phyloP scores from a whole-genome alignment of 2,888 invertebrate genomes.

The Gisinianus flammeolus region DNA sequence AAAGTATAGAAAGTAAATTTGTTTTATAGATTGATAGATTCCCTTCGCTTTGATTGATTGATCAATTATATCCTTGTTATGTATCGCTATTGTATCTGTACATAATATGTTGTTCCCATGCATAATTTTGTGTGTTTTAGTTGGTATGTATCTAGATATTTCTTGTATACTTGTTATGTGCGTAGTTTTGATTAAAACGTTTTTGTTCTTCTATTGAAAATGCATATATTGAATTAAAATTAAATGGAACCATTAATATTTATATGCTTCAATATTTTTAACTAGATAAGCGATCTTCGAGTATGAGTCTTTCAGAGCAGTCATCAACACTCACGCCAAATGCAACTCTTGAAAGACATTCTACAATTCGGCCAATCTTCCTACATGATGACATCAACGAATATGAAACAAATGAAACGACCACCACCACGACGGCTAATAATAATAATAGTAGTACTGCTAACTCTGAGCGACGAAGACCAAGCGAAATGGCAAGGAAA shows the following conservation, averaged over 20 bases:
- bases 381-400: not conserved
- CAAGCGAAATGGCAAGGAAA: conserved; percentile 7
- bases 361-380: not conserved
- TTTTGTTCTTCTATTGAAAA: not conserved
- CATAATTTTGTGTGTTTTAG: not conserved
- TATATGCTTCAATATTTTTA: not conserved
- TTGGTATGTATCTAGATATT: not conserved
- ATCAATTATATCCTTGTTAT: too few species aligned
- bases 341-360: not conserved
- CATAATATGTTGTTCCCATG: not conserved
- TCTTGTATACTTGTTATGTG: not conserved
- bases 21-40: too few species aligned
- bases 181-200: not conserved
- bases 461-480: conserved; percentile 4
- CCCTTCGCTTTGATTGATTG: too few species aligned
- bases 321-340: not conserved
- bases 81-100: too few species aligned
- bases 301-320: conserved; percentile 27
- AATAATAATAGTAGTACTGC: not conserved
- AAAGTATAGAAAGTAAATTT: too few species aligned
- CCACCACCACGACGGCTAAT: not conserved
- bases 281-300: conserved; percentile 32
- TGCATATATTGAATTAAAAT: not conserved
- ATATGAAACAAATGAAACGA: not conserved
- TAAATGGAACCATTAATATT: not conserved